These are phyloP conservation scores for Drosophila triauraria DNA, from an alignment of 1,140 invertebrate genomes.

Conservation along the genomic window DNA sequence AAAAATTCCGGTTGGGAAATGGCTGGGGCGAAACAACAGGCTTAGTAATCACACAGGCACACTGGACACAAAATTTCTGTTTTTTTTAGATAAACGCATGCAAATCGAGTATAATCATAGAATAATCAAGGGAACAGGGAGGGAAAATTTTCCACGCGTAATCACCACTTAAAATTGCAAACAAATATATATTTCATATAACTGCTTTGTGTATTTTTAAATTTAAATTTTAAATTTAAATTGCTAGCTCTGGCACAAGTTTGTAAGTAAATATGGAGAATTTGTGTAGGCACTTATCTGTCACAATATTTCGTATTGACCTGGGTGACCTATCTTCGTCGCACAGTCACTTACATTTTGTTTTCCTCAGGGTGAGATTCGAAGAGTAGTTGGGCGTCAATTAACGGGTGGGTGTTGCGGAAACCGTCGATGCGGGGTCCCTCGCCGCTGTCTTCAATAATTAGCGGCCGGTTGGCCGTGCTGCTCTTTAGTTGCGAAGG, in stretches of 20 bases:
- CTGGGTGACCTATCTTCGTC: slow-evolving; percentile 2
- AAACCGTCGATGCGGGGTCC: no score
- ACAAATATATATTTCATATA: not conserved
- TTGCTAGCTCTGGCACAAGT: not conserved
- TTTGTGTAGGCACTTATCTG: not conserved
- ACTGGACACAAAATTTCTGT: no score
- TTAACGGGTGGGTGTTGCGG: no score
- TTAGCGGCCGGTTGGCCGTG: not conserved
- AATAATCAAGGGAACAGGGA: no score
- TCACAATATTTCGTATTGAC: not conserved
- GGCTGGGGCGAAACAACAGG: no score
- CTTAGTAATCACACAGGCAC: no score
- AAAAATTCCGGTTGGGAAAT: no score
- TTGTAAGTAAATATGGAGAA: not conserved
- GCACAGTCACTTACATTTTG: slow-evolving; percentile 9
- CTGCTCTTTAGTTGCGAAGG: not conserved
- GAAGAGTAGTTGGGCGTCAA: not conserved
- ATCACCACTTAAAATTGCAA: not conserved
- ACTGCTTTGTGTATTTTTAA: not conserved
- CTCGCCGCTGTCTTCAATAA: slow-evolving; percentile 1
- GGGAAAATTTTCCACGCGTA: not conserved
- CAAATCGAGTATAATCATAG: no score
- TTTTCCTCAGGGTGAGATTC: slow-evolving; percentile 8
- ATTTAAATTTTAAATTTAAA: not conserved
- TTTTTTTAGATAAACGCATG: not conserved